phyloP scores from a whole-genome alignment of 1,140 invertebrate species.

The Pseudobourletiella spinata region DNA sequence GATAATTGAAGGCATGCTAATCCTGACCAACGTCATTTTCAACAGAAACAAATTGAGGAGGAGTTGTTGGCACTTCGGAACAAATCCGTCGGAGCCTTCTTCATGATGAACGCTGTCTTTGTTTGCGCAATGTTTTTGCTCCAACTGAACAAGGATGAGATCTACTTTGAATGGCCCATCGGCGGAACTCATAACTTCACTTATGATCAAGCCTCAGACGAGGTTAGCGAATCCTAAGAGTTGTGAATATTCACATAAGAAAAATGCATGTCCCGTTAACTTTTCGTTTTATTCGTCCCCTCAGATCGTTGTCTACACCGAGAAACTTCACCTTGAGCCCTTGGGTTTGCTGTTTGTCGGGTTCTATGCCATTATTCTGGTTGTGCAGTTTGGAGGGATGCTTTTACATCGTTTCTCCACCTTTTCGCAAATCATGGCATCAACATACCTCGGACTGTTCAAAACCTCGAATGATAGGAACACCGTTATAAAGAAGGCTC shows the following conservation, averaged over 20 bases:
- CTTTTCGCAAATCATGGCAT: constrained; percentile 51
- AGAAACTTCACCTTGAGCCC: constrained; percentile 45
- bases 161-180: constrained; percentile 88
- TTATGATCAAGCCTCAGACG: constrained; percentile 38
- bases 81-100: constrained; percentile 94
- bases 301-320: not conserved
- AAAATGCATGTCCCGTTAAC: no score
- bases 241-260: no score
- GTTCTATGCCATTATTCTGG: constrained; percentile 51
- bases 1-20: no score
- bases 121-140: constrained; percentile 96
- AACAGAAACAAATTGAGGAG: constrained; percentile 67
- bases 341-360: constrained; percentile 53
- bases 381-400: constrained; percentile 55
- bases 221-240: no score
- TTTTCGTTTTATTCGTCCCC: no score
- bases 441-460: no score
- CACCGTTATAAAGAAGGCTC: no score
- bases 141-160: constrained; percentile 93
- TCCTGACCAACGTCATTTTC: no score
- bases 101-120: constrained; percentile 99
- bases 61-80: constrained; percentile 88
- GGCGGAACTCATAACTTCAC: constrained; percentile 75
- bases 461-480: no score
- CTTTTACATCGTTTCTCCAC: constrained; percentile 56